A percentile compares a stretch with the other conserved stretches of the same genome.
Conservation (phyloP, 2,888 invertebrate species). For the Ochropacha duplaris region DNA sequence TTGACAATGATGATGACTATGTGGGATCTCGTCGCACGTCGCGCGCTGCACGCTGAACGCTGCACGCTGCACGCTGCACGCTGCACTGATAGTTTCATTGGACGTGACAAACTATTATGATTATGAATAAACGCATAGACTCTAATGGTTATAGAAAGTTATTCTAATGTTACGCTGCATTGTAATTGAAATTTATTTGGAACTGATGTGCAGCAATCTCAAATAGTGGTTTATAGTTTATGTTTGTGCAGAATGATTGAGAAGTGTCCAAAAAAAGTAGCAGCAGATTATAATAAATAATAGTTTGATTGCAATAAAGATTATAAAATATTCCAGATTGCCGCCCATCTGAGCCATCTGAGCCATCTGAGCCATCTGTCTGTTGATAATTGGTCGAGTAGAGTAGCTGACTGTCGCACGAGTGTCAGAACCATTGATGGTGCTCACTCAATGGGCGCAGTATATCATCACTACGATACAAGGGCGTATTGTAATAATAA, state of each 20-base stretch:
- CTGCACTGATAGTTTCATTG: background rate
- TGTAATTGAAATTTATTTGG: background rate
- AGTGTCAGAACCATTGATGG: conserved; percentile 3
- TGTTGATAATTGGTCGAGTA: conserved; percentile 9
- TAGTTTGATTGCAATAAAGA: background rate
- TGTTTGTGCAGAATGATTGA: too few relatives aligned
- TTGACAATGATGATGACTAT: conserved; percentile 2
- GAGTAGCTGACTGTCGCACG: conserved; percentile 7
- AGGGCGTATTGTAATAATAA: conserved; percentile 3
- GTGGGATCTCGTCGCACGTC: background rate
- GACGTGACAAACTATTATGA: background rate
- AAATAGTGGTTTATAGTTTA: background rate
- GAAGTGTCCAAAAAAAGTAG: background rate
- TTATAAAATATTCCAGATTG: background rate
- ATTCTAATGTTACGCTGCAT: background rate
- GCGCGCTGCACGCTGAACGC: too few relatives aligned
- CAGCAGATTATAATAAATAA: background rate
- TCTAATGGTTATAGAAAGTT: background rate
- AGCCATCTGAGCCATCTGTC: conserved; percentile 5
- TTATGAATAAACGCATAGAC: background rate
- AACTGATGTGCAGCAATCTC: background rate
- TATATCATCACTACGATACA: conserved; percentile 5
- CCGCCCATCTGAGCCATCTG: conserved; percentile 3
- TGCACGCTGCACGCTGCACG: too few relatives aligned
- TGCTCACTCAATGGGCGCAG: background rate